Evolutionary conservation across 2,888 invertebrate species (phyloP).

Genomic region (Watsonalla cultraria): DNA sequence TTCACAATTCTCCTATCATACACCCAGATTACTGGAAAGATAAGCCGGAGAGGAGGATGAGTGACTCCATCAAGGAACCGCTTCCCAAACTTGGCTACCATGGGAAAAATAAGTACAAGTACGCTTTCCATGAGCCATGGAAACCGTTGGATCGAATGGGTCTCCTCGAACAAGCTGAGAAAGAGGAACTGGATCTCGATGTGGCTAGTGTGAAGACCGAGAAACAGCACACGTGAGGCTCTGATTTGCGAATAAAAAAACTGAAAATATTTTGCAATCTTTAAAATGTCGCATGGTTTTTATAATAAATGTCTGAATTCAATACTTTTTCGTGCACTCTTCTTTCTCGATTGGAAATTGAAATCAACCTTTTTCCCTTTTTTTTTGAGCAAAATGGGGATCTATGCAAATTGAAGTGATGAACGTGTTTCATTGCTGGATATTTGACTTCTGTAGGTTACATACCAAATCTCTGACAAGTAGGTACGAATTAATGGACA

Average conservation of each 20-base stretch:
- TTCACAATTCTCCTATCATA: slow-evolving; percentile 49
- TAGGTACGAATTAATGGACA: no score
- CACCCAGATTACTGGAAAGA: slow-evolving; percentile 62
- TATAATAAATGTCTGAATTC: background rate
- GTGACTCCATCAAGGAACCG: slow-evolving; percentile 26
- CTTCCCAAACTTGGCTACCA: slow-evolving; percentile 60
- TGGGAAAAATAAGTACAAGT: slow-evolving; percentile 58
- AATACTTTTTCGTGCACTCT: background rate
- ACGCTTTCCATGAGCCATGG: slow-evolving; percentile 71
- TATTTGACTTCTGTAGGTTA: no score
- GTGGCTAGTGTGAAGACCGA: slow-evolving; percentile 20
- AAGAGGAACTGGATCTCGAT: slow-evolving; percentile 31
- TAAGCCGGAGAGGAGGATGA: slow-evolving; percentile 30
- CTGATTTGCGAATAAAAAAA: slow-evolving; percentile 37
- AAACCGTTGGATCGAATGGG: slow-evolving; percentile 56
- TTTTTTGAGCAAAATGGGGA: no score
- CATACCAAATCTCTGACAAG: no score
- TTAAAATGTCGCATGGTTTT: slow-evolving; percentile 32
- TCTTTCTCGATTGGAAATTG: no score
- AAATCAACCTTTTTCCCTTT: no score
- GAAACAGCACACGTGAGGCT: slow-evolving; percentile 35
- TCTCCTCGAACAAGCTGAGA: slow-evolving; percentile 55
- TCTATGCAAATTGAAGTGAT: no score
- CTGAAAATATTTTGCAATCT: slow-evolving; percentile 9
- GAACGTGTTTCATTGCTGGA: no score